phyloP scores from a whole-genome alignment of 2,888 invertebrate species.

The Himalopsyche tibetana region DNA sequence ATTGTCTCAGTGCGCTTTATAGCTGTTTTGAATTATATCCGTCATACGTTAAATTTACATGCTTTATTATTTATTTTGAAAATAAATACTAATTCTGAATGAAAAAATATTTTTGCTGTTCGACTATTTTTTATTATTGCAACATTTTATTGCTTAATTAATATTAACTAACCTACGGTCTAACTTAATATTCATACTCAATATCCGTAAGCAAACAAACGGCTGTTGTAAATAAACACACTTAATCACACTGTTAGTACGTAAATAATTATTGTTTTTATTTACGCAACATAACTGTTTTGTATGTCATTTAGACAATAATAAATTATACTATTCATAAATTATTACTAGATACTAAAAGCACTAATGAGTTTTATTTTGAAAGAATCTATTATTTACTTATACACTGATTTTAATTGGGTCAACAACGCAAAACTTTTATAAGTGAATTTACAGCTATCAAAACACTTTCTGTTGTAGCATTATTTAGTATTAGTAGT shows the following conservation, averaged over 20 bases:
- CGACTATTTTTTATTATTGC: conserved; percentile 20
- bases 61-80: conserved; percentile 9
- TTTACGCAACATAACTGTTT: conserved; percentile 27
- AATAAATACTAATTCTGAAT: background rate
- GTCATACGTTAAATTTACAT: conserved; percentile 16
- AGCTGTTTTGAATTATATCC: conserved; percentile 26
- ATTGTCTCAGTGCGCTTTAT: conserved; percentile 27
- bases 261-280: conserved; percentile 8
- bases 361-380: too few relatives aligned
- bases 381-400: too few relatives aligned
- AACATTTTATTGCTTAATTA: conserved; percentile 33
- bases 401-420: too few relatives aligned
- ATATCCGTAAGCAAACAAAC: conserved; percentile 26
- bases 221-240: conserved; percentile 4
- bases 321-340: background rate
- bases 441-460: too few relatives aligned
- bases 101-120: background rate
- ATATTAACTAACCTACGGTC: conserved; percentile 25
- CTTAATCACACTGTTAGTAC: background rate
- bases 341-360: too few relatives aligned
- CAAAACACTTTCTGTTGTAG: too few relatives aligned
- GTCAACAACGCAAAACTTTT: too few relatives aligned
- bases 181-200: conserved; percentile 10
- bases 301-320: background rate
- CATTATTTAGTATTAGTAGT: too few relatives aligned